phyloP scores from a whole-genome alignment of 2,797 vertebrate genomes.

The Microctenopoma stevenorrisi region DNA sequence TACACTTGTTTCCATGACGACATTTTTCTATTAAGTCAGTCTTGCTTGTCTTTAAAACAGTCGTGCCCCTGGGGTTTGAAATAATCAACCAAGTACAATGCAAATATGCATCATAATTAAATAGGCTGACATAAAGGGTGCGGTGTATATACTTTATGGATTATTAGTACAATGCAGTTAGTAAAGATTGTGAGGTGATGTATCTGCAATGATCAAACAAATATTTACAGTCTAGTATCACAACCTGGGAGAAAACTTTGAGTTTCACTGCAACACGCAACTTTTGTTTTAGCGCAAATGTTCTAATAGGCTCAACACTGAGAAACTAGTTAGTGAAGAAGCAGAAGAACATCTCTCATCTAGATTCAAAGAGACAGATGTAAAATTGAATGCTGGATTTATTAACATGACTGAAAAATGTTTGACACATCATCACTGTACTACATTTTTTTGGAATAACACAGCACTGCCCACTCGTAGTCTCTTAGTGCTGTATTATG shows the following conservation, averaged over 20 bases:
- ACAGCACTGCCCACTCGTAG: background rate
- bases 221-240: background rate
- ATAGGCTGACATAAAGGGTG: background rate
- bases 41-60: slow-evolving; percentile 58
- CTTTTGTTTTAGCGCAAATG: background rate
- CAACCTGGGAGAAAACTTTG: background rate
- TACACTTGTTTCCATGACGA: slow-evolving; percentile 69
- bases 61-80: slow-evolving; percentile 32
- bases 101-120: slow-evolving; percentile 8
- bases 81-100: slow-evolving; percentile 48
- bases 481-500: background rate
- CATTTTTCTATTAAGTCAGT: slow-evolving; percentile 63
- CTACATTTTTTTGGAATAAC: background rate
- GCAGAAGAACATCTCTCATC: background rate
- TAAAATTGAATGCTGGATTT: background rate
- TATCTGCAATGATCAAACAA: background rate
- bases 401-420: too few species aligned
- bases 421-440: background rate
- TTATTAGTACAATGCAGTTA: background rate
- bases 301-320: too few species aligned
- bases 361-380: background rate
- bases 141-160: background rate
- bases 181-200: background rate
- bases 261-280: background rate
- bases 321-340: too few species aligned